These are phyloP conservation scores for Thalassaphorura encarpata DNA, from an alignment of 1,140 invertebrate genomes.

Conservation along the genomic window DNA sequence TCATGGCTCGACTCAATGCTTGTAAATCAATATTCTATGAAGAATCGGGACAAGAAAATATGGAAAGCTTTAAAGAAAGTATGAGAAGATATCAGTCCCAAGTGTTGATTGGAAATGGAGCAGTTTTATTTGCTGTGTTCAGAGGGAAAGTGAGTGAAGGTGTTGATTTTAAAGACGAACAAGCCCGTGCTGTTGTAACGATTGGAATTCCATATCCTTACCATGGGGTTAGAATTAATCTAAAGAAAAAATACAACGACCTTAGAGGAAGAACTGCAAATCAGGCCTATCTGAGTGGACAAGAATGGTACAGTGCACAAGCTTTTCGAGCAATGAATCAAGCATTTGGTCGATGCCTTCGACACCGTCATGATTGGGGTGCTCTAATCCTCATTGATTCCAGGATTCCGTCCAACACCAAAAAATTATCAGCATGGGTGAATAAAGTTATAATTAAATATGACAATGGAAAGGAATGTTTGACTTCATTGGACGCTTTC, in stretches of 20 bases:
- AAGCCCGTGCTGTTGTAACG: slow-evolving; percentile 91
- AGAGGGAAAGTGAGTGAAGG: slow-evolving; percentile 97
- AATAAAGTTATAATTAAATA: too few relatives aligned
- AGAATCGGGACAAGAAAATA: too few relatives aligned
- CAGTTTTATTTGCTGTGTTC: slow-evolving; percentile 91
- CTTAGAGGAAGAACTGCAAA: too few relatives aligned
- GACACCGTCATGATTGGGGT: slow-evolving; percentile 89
- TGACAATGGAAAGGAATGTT: too few relatives aligned
- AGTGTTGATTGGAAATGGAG: slow-evolving; percentile 69
- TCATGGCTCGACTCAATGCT: too few relatives aligned
- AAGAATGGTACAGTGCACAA: slow-evolving; percentile 89
- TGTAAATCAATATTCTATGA: too few relatives aligned
- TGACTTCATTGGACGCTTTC: too few relatives aligned
- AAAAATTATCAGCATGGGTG: too few relatives aligned
- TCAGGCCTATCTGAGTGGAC: too few relatives aligned
- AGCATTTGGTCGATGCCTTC: slow-evolving; percentile 89
- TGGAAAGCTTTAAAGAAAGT: slow-evolving; percentile 74
- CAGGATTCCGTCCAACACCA: too few relatives aligned
- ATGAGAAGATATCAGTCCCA: slow-evolving; percentile 29
- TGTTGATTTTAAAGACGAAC: slow-evolving; percentile 90
- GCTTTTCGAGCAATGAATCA: slow-evolving; percentile 95
- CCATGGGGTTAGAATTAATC: slow-evolving; percentile 77
- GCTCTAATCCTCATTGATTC: too few relatives aligned
- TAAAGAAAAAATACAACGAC: slow-evolving; percentile 91
- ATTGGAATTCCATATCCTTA: slow-evolving; percentile 90